Evolutionary conservation across 2,113 vertebrate genomes (phyloP).

Genomic region (Tringa solitaria): DNA sequence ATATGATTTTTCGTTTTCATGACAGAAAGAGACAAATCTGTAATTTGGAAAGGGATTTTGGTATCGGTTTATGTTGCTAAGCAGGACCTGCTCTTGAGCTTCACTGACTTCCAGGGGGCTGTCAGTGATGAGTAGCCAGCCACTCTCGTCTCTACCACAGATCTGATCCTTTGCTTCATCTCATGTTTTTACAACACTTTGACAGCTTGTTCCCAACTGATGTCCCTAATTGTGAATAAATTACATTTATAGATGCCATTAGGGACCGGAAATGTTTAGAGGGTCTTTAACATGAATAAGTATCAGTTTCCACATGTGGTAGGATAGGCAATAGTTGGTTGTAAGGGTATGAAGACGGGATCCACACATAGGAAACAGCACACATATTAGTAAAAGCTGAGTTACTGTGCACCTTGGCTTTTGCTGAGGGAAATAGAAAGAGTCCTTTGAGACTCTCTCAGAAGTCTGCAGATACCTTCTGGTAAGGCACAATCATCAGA

Average conservation of each 20-base stretch:
- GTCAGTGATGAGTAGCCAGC: not conserved
- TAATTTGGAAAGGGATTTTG: not conserved
- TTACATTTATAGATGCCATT: not conserved
- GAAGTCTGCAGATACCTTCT: not conserved
- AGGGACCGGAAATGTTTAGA: not conserved
- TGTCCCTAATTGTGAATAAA: not conserved
- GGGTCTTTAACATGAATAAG: not conserved
- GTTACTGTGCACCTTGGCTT: not conserved
- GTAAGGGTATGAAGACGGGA: not conserved
- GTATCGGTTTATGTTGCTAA: not conserved
- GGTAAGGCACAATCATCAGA: not conserved
- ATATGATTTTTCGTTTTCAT: not conserved
- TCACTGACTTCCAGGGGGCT: not conserved
- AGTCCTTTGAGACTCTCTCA: not conserved
- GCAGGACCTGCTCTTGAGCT: not conserved
- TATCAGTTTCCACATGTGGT: not conserved
- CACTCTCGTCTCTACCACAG: not conserved
- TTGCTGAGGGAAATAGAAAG: not conserved
- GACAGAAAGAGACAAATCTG: not conserved
- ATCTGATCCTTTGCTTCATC: not conserved
- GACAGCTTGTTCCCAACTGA: not conserved
- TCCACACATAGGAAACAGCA: not conserved
- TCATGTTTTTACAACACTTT: not conserved
- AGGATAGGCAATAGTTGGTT: not conserved
- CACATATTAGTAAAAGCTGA: not conserved